phyloP scores from a whole-genome alignment of 1,140 invertebrate species.

The Globodera rostochiensis region DNA sequence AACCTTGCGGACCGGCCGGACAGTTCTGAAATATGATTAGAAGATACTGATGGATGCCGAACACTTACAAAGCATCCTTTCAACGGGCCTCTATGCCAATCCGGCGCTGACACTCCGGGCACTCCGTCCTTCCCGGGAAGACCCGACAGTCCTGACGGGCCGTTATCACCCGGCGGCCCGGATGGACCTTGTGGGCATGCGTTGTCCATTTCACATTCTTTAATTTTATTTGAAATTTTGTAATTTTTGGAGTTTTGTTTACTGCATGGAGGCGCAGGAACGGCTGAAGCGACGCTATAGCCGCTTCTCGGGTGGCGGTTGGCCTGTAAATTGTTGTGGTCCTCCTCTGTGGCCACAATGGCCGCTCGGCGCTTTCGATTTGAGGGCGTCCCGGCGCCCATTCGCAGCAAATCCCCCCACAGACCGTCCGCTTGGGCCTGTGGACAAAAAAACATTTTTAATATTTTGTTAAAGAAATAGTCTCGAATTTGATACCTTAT shows the following conservation, averaged over 20 bases:
- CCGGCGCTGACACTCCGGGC: constrained; percentile 16
- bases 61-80: constrained; percentile 32
- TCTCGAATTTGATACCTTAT: too few species aligned
- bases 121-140: constrained; percentile 18
- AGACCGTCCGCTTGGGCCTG: constrained; percentile 46
- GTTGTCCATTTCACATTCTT: constrained; percentile 24
- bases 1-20: constrained; percentile 21
- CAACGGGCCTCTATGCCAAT: constrained; percentile 29
- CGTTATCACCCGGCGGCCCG: constrained; percentile 15
- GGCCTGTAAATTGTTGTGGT: constrained; percentile 1
- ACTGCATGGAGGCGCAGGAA: background rate
- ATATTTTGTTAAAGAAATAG: too few species aligned
- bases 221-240: background rate
- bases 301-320: background rate
- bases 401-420: constrained; percentile 45
- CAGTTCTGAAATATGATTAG: constrained; percentile 11
- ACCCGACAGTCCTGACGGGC: constrained; percentile 16
- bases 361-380: constrained; percentile 49
- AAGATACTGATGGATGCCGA: background rate
- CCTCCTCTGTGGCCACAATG: constrained; percentile 25
- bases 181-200: constrained; percentile 21
- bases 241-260: background rate
- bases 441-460: background rate
- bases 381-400: constrained; percentile 41
- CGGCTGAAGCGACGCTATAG: constrained; percentile 1